Conservation (phyloP, 2,113 vertebrate species). For the Myanophis thanlyinensis region DNA sequence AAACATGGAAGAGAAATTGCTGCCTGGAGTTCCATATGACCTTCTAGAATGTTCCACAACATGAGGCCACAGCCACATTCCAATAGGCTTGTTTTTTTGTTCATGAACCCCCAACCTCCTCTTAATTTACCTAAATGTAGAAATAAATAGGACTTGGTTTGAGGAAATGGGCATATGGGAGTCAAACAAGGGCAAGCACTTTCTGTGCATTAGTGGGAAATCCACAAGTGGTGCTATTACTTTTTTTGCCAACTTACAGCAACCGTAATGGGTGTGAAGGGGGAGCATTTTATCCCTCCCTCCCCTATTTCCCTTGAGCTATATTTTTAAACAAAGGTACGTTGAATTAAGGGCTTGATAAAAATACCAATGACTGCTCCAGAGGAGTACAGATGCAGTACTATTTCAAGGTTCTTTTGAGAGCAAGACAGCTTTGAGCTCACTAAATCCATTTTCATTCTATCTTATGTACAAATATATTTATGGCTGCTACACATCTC, state of each 20-base stretch:
- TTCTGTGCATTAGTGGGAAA: not conserved
- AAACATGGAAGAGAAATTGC: not conserved
- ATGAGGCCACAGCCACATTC: not conserved
- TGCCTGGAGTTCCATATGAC: not conserved
- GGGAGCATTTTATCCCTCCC: not conserved
- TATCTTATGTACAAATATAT: not conserved
- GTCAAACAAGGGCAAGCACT: not conserved
- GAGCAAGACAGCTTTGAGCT: not conserved
- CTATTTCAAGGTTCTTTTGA: not conserved
- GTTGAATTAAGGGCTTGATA: not conserved
- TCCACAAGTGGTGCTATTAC: not conserved
- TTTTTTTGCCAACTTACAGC: not conserved
- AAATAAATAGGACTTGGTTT: not conserved
- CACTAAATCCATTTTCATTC: not conserved
- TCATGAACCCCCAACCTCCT: not conserved
- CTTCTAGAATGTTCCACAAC: not conserved
- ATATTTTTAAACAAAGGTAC: not conserved
- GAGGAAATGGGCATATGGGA: not conserved
- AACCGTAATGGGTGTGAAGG: not conserved
- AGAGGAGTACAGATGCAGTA: not conserved
- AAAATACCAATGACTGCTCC: not conserved
- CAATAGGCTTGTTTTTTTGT: not conserved
- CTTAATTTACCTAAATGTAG: not conserved
- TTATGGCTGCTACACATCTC: not conserved
- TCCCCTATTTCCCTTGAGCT: not conserved